These are phyloP conservation scores for Paracentrotus lividus DNA, from an alignment of 53 echinoderm and acorn worm species.

Conservation along the genomic window DNA sequence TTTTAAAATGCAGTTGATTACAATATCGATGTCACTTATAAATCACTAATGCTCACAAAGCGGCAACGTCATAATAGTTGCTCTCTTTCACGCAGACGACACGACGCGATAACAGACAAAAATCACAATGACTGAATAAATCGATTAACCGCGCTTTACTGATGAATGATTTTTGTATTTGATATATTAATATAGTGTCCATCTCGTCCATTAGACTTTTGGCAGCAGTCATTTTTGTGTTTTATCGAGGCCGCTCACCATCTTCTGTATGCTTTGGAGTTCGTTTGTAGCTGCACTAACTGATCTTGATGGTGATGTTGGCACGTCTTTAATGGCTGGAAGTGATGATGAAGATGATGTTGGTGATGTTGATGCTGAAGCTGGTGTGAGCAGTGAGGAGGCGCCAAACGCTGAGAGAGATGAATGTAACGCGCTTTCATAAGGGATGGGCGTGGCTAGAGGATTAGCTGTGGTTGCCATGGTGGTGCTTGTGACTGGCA, in stretches of 20 bases:
- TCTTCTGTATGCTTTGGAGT: constrained; percentile 97
- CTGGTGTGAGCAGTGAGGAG: constrained; percentile 44
- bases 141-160: neutral
- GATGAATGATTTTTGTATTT: neutral
- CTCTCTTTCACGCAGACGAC: constrained; percentile 10
- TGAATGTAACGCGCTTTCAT: constrained; percentile 85
- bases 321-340: constrained; percentile 71
- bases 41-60: constrained; percentile 63
- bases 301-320: constrained; percentile 75
- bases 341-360: constrained; percentile 68
- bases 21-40: constrained; percentile 55
- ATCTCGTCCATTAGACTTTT: neutral
- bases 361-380: constrained; percentile 64
- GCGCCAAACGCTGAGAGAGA: constrained; percentile 63
- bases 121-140: neutral
- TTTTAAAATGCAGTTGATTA: constrained; percentile 61
- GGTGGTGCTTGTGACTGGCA: constrained; percentile 86
- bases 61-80: constrained; percentile 29
- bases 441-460: constrained; percentile 88
- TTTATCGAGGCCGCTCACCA: constrained; percentile 96
- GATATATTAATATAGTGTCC: neutral
- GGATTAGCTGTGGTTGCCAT: constrained; percentile 92
- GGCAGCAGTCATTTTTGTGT: constrained; percentile 78
- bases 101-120: constrained; percentile 27
- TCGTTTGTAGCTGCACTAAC: constrained; percentile 89